Evolutionary conservation across 2,888 invertebrate genomes (phyloP), one percentile per base, ranked within the genome.

Genomic region (Ectobius pallidus): DNA sequence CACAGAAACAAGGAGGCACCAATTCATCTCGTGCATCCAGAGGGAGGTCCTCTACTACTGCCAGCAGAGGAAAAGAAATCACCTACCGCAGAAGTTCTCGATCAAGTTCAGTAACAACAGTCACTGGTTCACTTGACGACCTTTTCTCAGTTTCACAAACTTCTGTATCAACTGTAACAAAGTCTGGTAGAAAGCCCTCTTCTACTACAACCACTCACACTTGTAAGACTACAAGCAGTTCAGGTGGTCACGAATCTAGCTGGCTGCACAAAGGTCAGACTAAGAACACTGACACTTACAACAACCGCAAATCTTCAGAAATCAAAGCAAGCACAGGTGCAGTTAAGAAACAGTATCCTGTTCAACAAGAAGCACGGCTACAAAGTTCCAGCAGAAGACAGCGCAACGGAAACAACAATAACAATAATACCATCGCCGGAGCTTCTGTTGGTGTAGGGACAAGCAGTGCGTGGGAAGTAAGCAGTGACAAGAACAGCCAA

Each of bases 311-410:
- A 4, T 27, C 32, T 18, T 44, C 58, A 18, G 58, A 55, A 70
- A 18, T 20, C n/a, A 70, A 30, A 11, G 22, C 70, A 7, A 58
- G 44, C 27, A 70, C 34, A 20, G 70, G 70, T 2, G 70, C 70
- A 11, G 44, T 61, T 20, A 70, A 70, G 27, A 70, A 70, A 25
- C 70, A 70, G 20, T 61, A 70, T 14, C 42, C 55, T 22, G 27
- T 69, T 42, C 67, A 71, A 84, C 84, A 80, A 83, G 84, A 84
- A 78, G 84, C 42, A 39, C 34, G 25, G 22, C 39, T 63, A 14
- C 20, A 4, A 63, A 27, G 46, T n/a, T 46, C 46, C 11, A 30
- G 27, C 2, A 46, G 46, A 18, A 63, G 42, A 7, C 39, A 39
- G 25, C 65, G 83, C 80, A 83, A 81, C 77, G 84, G 85, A 80